Evolutionary conservation across 2,113 vertebrate species (phyloP).

Genomic region (Acrocephalus kingi): DNA sequence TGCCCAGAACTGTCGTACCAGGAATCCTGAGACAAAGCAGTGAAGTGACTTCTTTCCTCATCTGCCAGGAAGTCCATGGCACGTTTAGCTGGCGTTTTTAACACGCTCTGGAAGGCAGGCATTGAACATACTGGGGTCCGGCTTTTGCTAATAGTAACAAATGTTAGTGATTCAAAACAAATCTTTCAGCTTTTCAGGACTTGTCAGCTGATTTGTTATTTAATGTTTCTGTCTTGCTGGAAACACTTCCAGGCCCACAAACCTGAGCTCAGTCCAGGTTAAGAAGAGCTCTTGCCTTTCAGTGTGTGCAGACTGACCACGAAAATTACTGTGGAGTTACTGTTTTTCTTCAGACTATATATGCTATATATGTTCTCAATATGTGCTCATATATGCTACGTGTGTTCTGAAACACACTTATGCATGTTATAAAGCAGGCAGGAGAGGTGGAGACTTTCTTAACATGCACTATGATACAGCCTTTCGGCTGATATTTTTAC

Average conservation of each 20-base stretch:
- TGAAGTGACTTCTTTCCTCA: neutral
- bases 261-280: neutral
- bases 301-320: neutral
- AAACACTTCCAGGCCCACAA: conserved; percentile 1
- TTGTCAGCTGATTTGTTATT: neutral
- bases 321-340: conserved; percentile 17
- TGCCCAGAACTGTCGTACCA: neutral
- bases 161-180: neutral
- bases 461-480: neutral
- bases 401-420: neutral
- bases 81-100: neutral
- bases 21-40: neutral
- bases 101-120: neutral
- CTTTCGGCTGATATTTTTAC: neutral
- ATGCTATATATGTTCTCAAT: neutral
- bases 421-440: neutral
- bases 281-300: neutral
- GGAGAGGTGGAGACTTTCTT: neutral
- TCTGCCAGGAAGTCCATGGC: neutral
- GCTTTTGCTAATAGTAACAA: neutral
- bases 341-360: conserved; percentile 23
- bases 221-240: neutral
- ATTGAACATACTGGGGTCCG: neutral
- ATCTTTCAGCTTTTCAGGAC: neutral
- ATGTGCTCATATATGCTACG: neutral